Percentiles rank a stretch among this genome's conserved stretches.
Evolutionary conservation across 2,888 invertebrate genomes (phyloP).

Genomic region (Clusia tigrina): DNA sequence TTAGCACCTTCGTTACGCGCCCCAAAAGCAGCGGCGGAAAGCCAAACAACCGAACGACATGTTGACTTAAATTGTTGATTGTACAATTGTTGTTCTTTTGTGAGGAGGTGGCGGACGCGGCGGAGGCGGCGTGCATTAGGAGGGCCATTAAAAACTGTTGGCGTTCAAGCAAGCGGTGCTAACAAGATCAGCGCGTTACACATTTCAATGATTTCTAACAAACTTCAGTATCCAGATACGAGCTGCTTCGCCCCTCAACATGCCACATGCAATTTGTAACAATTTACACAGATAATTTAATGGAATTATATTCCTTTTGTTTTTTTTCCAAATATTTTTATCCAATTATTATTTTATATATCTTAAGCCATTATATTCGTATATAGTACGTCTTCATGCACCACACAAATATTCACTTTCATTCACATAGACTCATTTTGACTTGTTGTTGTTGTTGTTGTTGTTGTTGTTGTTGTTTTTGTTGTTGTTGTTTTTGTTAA

Average conservation of each 20-base stretch:
- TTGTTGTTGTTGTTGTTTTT: neutral
- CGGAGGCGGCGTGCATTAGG: neutral
- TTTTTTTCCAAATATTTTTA: neutral
- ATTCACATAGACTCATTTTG: neutral
- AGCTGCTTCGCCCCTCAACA: neutral
- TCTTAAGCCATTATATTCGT: neutral
- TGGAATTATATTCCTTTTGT: too few species aligned
- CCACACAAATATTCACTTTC: neutral
- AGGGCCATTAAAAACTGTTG: neutral
- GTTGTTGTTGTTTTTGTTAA: neutral
- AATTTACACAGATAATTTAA: too few species aligned
- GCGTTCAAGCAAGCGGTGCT: too few species aligned
- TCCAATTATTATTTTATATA: neutral
- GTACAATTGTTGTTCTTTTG: neutral
- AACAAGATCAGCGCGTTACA: too few species aligned
- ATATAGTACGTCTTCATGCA: neutral
- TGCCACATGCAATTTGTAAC: neutral
- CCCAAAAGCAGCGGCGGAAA: too few species aligned
- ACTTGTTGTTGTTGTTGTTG: neutral
- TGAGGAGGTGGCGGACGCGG: neutral
- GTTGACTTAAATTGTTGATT: neutral
- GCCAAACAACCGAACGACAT: too few species aligned
- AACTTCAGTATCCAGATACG: too few species aligned
- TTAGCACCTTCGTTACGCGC: conserved; percentile 33
- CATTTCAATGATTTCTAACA: too few species aligned